phyloP scores from a whole-genome alignment of 2,113 vertebrate genomes.

The Ammodytes marinus region DNA sequence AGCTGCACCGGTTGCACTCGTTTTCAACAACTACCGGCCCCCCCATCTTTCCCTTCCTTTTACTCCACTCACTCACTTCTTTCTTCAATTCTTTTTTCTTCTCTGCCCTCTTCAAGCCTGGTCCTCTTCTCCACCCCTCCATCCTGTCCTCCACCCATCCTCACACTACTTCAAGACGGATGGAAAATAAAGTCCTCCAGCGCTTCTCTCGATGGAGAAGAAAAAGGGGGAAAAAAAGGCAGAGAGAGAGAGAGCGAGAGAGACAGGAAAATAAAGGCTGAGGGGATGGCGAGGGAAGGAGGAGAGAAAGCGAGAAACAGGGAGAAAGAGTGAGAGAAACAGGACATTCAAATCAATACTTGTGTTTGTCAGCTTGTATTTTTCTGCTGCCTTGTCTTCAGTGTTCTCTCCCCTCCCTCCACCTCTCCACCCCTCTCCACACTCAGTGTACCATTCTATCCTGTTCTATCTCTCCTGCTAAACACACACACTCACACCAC shows the following conservation, averaged over 20 bases:
- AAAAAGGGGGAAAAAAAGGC: constrained; percentile 15
- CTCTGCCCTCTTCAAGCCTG: constrained; percentile 48
- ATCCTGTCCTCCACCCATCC: constrained; percentile 71
- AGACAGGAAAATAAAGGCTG: constrained; percentile 65
- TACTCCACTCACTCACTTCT: constrained; percentile 46
- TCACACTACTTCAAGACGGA: constrained; percentile 66
- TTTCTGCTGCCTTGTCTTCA: constrained; percentile 52
- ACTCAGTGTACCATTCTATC: constrained; percentile 15
- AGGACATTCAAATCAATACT: constrained; percentile 77
- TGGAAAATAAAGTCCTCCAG: constrained; percentile 75
- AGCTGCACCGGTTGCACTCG: constrained; percentile 71
- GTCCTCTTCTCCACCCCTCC: constrained; percentile 60
- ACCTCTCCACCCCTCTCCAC: too few relatives aligned
- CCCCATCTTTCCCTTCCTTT: not conserved
- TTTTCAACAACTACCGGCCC: constrained; percentile 74
- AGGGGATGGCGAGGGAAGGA: constrained; percentile 53
- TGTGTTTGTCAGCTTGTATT: constrained; percentile 73
- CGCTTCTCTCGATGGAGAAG: constrained; percentile 37
- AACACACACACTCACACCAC: constrained; percentile 42
- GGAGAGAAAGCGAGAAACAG: constrained; percentile 15
- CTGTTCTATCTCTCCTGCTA: constrained; percentile 37
- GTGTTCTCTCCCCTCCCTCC: constrained; percentile 14
- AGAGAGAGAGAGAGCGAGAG: constrained; percentile 19
- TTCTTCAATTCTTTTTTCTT: constrained; percentile 63
- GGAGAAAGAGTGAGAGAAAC: constrained; percentile 34